Conservation (phyloP, 2,888 invertebrate species). For the Trichogramma evanescens region DNA sequence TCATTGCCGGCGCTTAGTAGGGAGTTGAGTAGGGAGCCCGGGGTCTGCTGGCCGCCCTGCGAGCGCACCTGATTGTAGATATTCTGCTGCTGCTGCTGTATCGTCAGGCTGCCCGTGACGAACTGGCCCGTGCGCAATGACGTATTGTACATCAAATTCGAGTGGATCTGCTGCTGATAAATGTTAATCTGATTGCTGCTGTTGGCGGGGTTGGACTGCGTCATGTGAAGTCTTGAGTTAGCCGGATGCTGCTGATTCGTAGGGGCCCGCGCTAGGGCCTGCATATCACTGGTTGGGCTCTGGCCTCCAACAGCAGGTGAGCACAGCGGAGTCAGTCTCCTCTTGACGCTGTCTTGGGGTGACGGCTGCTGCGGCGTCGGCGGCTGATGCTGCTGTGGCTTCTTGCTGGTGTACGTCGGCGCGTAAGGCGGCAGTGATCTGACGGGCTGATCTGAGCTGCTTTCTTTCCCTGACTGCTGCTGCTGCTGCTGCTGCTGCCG, state of each 20-base stretch:
- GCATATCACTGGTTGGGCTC: too few relatives aligned
- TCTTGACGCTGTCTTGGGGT: slow-evolving; percentile 11
- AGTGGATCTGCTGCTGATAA: neutral
- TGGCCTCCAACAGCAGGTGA: too few relatives aligned
- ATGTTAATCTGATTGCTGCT: slow-evolving; percentile 12
- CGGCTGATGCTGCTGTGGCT: slow-evolving; percentile 21
- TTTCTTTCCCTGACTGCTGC: slow-evolving; percentile 1
- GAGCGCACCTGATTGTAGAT: too few relatives aligned
- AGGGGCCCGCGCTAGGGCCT: too few relatives aligned
- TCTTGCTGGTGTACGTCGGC: neutral
- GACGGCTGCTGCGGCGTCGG: slow-evolving; percentile 20
- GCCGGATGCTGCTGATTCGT: too few relatives aligned
- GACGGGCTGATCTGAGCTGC: neutral
- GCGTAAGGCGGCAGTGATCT: neutral
- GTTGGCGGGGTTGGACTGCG: slow-evolving; percentile 12
- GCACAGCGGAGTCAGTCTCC: too few relatives aligned
- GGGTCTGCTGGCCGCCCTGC: too few relatives aligned
- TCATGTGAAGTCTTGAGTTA: neutral
- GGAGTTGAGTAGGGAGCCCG: too few relatives aligned
- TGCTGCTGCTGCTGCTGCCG: slow-evolving; percentile 19
- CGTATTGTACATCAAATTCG: slow-evolving; percentile 8
- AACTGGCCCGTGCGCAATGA: too few relatives aligned
- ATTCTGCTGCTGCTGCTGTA: too few relatives aligned
- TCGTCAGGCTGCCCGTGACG: too few relatives aligned
- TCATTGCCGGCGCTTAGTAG: slow-evolving; percentile 12